Evolutionary conservation across 2,113 vertebrate species (phyloP), one percentile per base, ranked within the genome.

Genomic region (Nanorana parkeri): DNA sequence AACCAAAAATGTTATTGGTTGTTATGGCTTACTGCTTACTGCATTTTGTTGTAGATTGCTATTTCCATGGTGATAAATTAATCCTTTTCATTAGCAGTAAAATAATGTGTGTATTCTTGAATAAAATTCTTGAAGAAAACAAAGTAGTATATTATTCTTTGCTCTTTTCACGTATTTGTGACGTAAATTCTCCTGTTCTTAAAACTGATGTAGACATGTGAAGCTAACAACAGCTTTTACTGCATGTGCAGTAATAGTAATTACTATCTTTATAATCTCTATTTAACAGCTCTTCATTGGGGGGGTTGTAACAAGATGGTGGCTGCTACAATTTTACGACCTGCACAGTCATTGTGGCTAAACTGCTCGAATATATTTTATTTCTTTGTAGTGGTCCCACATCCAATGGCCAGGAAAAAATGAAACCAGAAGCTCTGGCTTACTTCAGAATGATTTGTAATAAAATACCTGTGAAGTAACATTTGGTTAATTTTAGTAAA

Each of bases 291-390:
- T 78, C 26, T 83, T 63, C 83, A 36, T 61, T 75, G 69, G 69
- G 61, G 15, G 80, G 82, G 52, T 1, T 81, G 85, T 81, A 75
- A 88, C 86, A 91, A 94, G 91, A 93, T 91, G 92, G 91, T 90
- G 89, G 88, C 51, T 87, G 77, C 73, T 82, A 55, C 80, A 84
- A 82, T 87, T 89, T 85, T 83, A 84, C 80, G 83, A 71, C 78
- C 54, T 20, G 17, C 28, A 75, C 24, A 41, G 20, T 65, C 41
- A 56, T 52, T 74, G 41, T 32, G 41, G 28, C n/a, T 58, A 58
- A 8, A 28, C 79, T 55, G 58, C 58, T 66, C 21, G n/a, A 55
- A 71, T 81, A 51, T 72, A 20, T 24, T 67, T 68, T 47, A 47
- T 28, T 41, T 24, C 47, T 55, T 24, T 54, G 60, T 36, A 64